Evolutionary conservation across 23 tunicate genomes (phyloP).

Genomic region (Oikopleura vanhoeffeni): DNA sequence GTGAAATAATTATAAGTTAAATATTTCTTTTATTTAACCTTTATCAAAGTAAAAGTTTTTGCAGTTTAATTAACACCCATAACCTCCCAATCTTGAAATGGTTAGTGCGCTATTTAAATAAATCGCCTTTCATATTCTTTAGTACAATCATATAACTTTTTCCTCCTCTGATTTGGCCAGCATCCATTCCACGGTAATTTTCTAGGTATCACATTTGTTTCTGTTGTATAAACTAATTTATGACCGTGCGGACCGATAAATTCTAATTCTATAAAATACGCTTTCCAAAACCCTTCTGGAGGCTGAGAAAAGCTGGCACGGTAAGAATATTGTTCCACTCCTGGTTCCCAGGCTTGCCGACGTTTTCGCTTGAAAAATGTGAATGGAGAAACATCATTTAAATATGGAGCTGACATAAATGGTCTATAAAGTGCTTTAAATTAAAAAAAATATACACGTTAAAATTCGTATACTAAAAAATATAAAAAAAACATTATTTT

Average conservation of each 20-base stretch:
- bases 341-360: not conserved
- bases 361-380: not conserved
- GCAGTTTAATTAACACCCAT: too few species aligned
- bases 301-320: not conserved
- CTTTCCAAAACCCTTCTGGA: slow-evolving; percentile 6
- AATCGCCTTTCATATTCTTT: not conserved
- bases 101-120: not conserved
- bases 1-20: too few species aligned
- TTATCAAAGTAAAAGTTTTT: too few species aligned
- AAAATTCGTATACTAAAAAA: not conserved
- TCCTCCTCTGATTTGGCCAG: slow-evolving; percentile 7
- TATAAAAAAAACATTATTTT: not conserved
- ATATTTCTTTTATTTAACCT: too few species aligned
- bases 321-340: not conserved
- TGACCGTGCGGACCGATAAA: not conserved
- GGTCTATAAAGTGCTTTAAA: not conserved
- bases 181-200: not conserved
- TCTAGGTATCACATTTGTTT: not conserved
- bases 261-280: not conserved
- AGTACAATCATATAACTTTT: not conserved
- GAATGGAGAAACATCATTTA: not conserved
- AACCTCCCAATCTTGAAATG: too few species aligned
- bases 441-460: not conserved
- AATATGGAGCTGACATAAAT: not conserved
- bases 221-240: not conserved